Evolutionary conservation across 1,140 invertebrate genomes (phyloP).

Genomic region (Pygmarrhopalites habei): DNA sequence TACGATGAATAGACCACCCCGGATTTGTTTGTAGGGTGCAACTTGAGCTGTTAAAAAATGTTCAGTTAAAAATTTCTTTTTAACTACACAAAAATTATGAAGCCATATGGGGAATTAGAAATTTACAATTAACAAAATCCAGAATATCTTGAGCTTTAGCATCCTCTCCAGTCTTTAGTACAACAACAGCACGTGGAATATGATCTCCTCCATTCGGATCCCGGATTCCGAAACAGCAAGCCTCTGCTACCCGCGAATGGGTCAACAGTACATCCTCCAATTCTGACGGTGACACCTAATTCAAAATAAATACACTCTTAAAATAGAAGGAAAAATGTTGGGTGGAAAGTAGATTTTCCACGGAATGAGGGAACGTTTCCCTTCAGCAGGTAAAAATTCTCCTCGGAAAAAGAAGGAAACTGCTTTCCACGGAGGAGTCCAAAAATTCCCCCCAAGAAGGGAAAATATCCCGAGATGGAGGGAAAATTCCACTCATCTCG

Average conservation of each 20-base stretch:
- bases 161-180: conserved; percentile 39
- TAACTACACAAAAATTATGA: background rate
- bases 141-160: conserved; percentile 19
- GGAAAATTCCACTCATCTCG: too few relatives aligned
- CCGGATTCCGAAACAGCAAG: conserved; percentile 48
- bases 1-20: conserved; percentile 19
- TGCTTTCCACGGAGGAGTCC: too few relatives aligned
- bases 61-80: background rate
- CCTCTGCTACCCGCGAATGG: conserved; percentile 44
- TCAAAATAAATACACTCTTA: too few relatives aligned
- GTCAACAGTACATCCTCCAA: conserved; percentile 42
- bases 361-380: too few relatives aligned
- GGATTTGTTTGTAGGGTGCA: conserved; percentile 16
- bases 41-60: conserved; percentile 6
- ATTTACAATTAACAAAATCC: conserved; percentile 26
- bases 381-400: too few relatives aligned
- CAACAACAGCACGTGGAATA: conserved; percentile 30
- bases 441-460: too few relatives aligned
- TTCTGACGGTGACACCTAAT: conserved; percentile 41
- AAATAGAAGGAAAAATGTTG: too few relatives aligned
- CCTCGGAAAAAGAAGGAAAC: too few relatives aligned
- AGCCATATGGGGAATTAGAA: background rate
- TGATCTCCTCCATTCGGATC: conserved; percentile 42
- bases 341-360: too few relatives aligned
- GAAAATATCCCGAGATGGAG: too few relatives aligned